A percentile compares a stretch with the other conserved stretches of the same genome.
phyloP scores from a whole-genome alignment of 1,140 invertebrate species.

The Drosophila funebris region DNA sequence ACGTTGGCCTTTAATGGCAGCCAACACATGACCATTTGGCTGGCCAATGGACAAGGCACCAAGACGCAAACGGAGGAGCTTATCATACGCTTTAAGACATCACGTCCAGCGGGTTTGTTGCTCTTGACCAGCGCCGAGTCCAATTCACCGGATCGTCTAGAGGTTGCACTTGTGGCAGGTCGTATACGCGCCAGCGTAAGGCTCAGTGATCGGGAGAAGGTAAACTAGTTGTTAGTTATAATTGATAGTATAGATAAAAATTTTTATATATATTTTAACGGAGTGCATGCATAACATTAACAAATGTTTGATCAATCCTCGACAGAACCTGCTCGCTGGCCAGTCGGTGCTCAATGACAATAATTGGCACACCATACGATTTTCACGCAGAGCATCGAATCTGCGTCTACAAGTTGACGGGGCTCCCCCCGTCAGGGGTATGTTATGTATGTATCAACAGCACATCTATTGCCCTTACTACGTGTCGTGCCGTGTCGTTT shows the following conservation, averaged over 20 bases:
- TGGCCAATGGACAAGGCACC: constrained; percentile 89
- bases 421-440: constrained; percentile 92
- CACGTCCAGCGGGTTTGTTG: constrained; percentile 89
- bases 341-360: constrained; percentile 94
- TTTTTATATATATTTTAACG: neutral
- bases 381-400: constrained; percentile 92
- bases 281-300: neutral
- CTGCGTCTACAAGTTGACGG: constrained; percentile 94
- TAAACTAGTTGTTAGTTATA: constrained; percentile 67
- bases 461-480: constrained; percentile 85
- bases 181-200: constrained; percentile 91
- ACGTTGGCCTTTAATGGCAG: constrained; percentile 95
- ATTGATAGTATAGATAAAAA: neutral
- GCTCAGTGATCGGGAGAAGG: constrained; percentile 94
- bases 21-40: constrained; percentile 91
- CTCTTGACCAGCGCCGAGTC: constrained; percentile 89
- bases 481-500: constrained; percentile 84
- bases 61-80: constrained; percentile 96
- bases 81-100: constrained; percentile 93
- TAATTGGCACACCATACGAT: constrained; percentile 95
- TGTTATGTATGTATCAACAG: constrained; percentile 88
- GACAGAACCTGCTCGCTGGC: constrained; percentile 91
- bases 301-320: neutral
- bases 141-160: constrained; percentile 90
- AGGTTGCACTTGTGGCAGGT: constrained; percentile 92